Evolutionary conservation across 2,797 vertebrate species (phyloP), one percentile per base, ranked within the genome.

Genomic region (Neomorphus geoffroyi): DNA sequence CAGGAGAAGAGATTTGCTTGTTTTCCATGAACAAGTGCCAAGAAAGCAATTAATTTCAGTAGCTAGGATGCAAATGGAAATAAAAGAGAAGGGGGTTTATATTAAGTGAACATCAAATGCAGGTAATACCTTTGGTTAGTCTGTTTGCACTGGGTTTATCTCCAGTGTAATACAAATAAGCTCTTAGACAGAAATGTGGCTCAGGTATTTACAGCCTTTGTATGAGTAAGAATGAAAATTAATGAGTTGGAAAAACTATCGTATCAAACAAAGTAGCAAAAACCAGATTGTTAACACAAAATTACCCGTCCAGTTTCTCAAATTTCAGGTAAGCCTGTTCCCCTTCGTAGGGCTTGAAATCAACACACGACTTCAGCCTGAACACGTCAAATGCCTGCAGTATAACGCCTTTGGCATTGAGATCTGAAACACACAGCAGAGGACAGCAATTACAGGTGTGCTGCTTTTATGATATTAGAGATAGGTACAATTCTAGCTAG

Each of bases 291-390:
- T 56, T 64, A 53, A 53, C 13, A 22, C 37, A 86, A 74, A 90
- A 98, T 70, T 96, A 99, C 98, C 98, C 98, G 15, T 96, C 75
- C 96, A 97, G 94, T 57, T 99, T 98, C 83, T 97, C 97, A 97
- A 98, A 98, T 82, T 98, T 98, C 90, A 99, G 98, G 43, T 86
- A 98, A 4, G 98, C 96, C 56, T 97, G 95, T 77, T 99, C 98
- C 72, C 98, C 98, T 91, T 98, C 97, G 3, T 98, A 99, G 18
- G 98, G 98, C 93, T 98, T 99, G 97, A 99, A 99, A 97, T 99
- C 98, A 32, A 99, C 65, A 56, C 98, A 99, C 32, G 98, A 98
- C 91, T 98, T 99, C 26, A 99, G 98, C 26, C 98, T 98, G 80
- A 98, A 99, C 97, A 98, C 98, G 80, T 98, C 98, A 94, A 98